Evolutionary conservation across 2,888 invertebrate species (phyloP).

Genomic region (Phytoseiulus persimilis): DNA sequence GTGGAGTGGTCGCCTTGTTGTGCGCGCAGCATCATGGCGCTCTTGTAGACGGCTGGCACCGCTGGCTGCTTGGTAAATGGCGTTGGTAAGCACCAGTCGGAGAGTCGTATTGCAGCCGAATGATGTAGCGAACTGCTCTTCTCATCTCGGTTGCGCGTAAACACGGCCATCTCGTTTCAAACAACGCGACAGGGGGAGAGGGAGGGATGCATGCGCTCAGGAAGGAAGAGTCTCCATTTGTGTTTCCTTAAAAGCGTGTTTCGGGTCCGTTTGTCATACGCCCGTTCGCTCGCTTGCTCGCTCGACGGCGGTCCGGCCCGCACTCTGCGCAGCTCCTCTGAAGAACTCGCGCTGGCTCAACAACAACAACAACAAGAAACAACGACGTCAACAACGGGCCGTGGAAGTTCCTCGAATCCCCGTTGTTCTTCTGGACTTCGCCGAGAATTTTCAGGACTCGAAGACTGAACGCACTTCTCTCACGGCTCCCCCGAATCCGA

Average conservation of each 20-base stretch:
- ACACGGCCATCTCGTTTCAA: neutral
- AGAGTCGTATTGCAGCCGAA: neutral
- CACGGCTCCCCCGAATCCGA: too few species aligned
- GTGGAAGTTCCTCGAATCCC: neutral
- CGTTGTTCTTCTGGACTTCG: too few species aligned
- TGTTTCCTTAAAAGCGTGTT: neutral
- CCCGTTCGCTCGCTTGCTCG: neutral
- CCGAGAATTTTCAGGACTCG: too few species aligned
- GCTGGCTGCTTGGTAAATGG: neutral
- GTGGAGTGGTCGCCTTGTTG: too few species aligned
- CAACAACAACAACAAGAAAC: too few species aligned
- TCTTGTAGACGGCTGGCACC: neutral
- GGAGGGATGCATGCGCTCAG: neutral
- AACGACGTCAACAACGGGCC: neutral
- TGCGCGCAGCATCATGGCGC: too few species aligned
- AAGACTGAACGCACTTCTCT: too few species aligned
- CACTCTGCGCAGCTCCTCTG: neutral
- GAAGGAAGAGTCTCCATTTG: neutral
- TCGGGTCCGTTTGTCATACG: constrained; percentile 5
- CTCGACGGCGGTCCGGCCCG: neutral
- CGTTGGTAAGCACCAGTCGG: neutral
- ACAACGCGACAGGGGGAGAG: neutral
- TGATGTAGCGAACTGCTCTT: neutral
- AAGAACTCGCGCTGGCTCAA: neutral
- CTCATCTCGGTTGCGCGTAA: neutral